Evolutionary conservation across 1,140 invertebrate species (phyloP), one percentile per base, ranked within the genome.

Genomic region (Rhopalosiphum maidis): DNA sequence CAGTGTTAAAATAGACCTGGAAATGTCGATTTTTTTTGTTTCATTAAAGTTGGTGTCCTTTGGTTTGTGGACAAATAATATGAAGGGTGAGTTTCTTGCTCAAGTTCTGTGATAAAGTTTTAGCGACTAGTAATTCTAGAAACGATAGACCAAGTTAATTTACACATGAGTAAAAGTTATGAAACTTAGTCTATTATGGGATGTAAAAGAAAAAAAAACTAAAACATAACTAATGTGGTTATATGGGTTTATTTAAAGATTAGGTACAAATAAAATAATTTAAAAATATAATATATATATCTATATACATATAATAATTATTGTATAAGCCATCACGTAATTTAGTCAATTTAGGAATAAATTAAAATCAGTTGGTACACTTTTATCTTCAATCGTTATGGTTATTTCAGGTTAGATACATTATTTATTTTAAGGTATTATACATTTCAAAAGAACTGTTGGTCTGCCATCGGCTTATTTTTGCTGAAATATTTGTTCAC

Each of bases 31-130:
- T 89, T 54, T 54, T 55, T 51, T 41, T 23, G 37, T 30, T 37
- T 54, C 8, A 89, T 37, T 89, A 23, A 55, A 89, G 41, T 86
- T 86, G 2, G 77, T 86, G 89, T 90, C 37, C 54, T n/a, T 77
- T 77, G 37, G 41, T 68, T 68, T 48, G 90, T 77, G 77, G 41
- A 91, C 46, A 82, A 48, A 25, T 90, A 90, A 55, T 54, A 90
- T 77, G 60, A 91, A 46, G 41, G 60, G 60, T n/a, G 43, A 82
- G 90, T 91, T 91, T 77, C 90, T 91, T 91, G 41, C 30, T 60
- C 37, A 41, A 77, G 90, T 91, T 46, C 30, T 41, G 41, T 21
- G 37, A 46, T 68, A 30, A 91, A 91, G 60, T 91, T 91, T 90
- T 48, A 9, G 23, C 37, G 30, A 68, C 15, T 41, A 77, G 41